Percentiles rank a stretch among this genome's conserved stretches.
Evolutionary conservation across 2,797 vertebrate species (phyloP).

Genomic region (Sebastes taczanowskii): DNA sequence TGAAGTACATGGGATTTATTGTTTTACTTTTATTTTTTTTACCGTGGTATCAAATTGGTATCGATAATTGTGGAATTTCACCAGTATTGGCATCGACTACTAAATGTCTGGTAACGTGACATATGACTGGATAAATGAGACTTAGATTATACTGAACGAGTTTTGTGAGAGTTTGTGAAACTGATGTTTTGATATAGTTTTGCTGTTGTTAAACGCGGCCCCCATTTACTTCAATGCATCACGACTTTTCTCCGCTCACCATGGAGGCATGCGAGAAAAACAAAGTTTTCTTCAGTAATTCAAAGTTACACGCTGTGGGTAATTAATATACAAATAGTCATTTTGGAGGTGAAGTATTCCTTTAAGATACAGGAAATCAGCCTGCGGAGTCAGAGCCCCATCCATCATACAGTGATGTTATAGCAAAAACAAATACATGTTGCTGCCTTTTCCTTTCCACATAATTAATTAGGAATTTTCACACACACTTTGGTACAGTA

Average conservation of each 20-base stretch:
- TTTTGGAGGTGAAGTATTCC: background rate
- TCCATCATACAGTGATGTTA: background rate
- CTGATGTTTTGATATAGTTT: background rate
- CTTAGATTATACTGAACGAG: no score
- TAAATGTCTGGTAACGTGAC: no score
- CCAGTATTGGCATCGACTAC: no score
- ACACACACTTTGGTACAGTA: background rate
- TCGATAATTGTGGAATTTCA: no score
- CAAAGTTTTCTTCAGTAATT: background rate
- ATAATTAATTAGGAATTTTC: background rate
- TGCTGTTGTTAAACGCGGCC: background rate
- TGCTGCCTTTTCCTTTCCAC: background rate
- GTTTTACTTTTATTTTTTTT: fast-evolving
- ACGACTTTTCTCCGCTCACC: background rate
- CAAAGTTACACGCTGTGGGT: background rate
- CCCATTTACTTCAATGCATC: no score
- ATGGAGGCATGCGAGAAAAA: background rate
- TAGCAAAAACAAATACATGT: background rate
- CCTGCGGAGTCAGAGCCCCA: background rate
- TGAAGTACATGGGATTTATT: no score
- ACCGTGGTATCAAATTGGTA: no score
- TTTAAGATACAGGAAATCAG: background rate
- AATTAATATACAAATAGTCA: background rate
- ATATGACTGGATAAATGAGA: no score
- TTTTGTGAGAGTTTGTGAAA: no score